Percentiles rank a stretch among this genome's conserved stretches.
phyloP scores from a whole-genome alignment of 2,797 vertebrate species.

The Kryptopterus vitreolus region DNA sequence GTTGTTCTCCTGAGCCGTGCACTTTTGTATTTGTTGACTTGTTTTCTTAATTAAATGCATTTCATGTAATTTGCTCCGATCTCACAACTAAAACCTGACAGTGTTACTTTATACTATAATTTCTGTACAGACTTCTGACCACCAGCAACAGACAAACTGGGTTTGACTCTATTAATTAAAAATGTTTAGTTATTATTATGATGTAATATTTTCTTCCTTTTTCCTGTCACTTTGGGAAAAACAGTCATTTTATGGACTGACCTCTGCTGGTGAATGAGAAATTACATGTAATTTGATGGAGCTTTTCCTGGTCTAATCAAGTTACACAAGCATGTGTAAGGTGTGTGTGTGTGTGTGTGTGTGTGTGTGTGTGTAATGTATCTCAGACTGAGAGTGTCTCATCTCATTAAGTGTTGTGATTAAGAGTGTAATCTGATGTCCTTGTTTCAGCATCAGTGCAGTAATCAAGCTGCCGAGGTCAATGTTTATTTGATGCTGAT shows the following conservation, averaged over 20 bases:
- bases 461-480: slow-evolving; percentile 44
- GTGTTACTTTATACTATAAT: neutral
- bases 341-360: neutral
- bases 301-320: neutral
- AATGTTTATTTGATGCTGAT: slow-evolving; percentile 53
- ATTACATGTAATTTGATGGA: neutral
- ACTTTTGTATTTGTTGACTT: no score
- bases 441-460: slow-evolving; percentile 32
- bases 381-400: neutral
- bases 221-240: neutral
- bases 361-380: slow-evolving; percentile 23
- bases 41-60: no score
- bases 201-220: neutral
- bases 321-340: neutral
- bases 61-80: no score
- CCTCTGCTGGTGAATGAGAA: neutral
- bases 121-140: neutral
- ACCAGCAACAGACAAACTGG: neutral
- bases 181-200: neutral
- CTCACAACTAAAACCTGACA: no score
- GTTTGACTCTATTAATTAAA: neutral
- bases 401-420: slow-evolving; percentile 41
- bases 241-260: no score
- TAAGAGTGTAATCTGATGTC: slow-evolving; percentile 27
- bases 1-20: no score